Base-by-base conservation (phyloP, 2,113 vertebrate species). In the Verasper variegatus region DNA sequence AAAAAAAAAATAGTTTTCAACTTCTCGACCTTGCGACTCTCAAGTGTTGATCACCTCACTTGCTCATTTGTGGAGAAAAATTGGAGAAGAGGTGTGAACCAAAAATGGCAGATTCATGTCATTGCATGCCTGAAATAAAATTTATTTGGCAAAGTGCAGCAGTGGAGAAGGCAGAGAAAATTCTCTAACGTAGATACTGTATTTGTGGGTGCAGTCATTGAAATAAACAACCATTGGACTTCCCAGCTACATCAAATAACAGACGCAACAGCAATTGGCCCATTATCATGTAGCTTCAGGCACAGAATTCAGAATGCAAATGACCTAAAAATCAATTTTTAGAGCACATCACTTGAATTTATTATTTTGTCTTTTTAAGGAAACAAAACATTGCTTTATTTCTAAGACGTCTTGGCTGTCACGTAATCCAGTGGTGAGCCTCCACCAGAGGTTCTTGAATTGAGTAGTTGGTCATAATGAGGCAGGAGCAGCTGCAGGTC, bases 401-500 rank as follows among this genome's bases (percentile, higher is more conserved):
- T 24, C 55, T 67, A 70, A 71, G 52, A 83, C 52, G 67, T 75
- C 66, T 68, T 68, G 60, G 17, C 55, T 74, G 70, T 73, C 82
- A 76, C 54, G 71, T 81, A 78, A 82, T 83, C 68, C 79, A 58
- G 23, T 47, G 26, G 67, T 72, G 66, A 89, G 82, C 78, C 74
- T 82, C 66, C 82, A 68, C 80, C 74, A 88, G 89, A 89, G 90
- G 89, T 90, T 89, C 66, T 71, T 88, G 85, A 91, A 91, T 71
- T 70, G 74, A 90, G 75, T 80, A 76, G 81, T 77, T 84, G 89
- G 83, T 86, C 90, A 86, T 91, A 91, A 92, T 92, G 87, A 91
- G 86, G 72, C 80, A 81, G 74, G 83, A 92, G 92, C 94, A 94
- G 94, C 94, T 94, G 93, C 86, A 76, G 80, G 78, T 35, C 71